These are phyloP conservation scores for Lophura nycthemera DNA, from an alignment of 2,113 vertebrate species.

Conservation along the genomic window DNA sequence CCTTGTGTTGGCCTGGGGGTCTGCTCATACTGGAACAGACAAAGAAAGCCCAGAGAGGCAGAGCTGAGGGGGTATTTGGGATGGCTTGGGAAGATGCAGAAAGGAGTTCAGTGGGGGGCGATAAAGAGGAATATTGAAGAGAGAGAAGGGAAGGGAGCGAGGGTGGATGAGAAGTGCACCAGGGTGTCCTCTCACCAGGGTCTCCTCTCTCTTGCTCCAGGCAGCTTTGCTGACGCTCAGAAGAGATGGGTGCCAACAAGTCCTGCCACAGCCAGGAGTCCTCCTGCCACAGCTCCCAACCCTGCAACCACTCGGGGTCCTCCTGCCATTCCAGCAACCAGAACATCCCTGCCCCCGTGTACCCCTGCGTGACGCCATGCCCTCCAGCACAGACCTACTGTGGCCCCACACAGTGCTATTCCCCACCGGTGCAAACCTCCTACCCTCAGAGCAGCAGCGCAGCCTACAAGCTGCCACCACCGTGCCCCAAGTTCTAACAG, in stretches of 20 bases:
- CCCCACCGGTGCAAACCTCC: neutral
- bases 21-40: neutral
- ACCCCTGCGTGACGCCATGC: neutral
- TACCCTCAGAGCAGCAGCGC: neutral
- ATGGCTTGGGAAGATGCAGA: neutral
- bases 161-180: fast-evolving
- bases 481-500: neutral
- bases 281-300: neutral
- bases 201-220: neutral
- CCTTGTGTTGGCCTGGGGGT: fast-evolving
- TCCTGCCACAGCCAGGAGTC: neutral
- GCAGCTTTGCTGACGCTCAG: neutral
- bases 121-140: neutral
- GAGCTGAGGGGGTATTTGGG: fast-evolving
- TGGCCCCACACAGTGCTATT: fast-evolving
- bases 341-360: neutral
- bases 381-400: neutral
- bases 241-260: neutral
- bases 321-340: slow-evolving; percentile 29
- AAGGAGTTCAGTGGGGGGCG: neutral
- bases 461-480: neutral
- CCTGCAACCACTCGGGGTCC: neutral
- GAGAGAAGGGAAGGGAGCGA: fast-evolving
- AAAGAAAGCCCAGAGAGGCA: fast-evolving
- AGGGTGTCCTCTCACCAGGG: neutral